Percentiles rank a stretch among this genome's conserved stretches.
Evolutionary conservation across 2,888 invertebrate genomes (phyloP).

Genomic region (Volucella zonaria): DNA sequence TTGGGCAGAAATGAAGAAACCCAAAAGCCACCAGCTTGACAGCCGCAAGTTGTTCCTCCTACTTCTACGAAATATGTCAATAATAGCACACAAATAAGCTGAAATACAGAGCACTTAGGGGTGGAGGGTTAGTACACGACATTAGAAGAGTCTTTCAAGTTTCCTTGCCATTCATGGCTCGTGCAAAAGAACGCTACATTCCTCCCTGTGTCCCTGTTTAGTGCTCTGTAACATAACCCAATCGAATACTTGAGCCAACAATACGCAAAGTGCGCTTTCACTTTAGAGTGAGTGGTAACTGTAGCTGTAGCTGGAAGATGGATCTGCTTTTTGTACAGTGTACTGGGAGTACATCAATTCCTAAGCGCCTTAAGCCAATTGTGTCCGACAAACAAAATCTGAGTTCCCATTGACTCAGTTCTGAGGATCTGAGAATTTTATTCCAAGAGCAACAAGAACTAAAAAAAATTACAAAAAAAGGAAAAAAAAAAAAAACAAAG

Average conservation of each 20-base stretch:
- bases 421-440: slow-evolving; percentile 43
- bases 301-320: background rate
- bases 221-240: slow-evolving; percentile 35
- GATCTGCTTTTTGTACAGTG: background rate
- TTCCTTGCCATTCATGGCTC: slow-evolving; percentile 42
- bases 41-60: slow-evolving; percentile 40
- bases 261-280: slow-evolving; percentile 66
- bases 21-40: slow-evolving; percentile 15
- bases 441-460: slow-evolving; percentile 31
- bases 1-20: background rate
- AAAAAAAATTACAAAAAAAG: slow-evolving; percentile 15
- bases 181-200: slow-evolving; percentile 55
- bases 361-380: slow-evolving; percentile 68
- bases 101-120: slow-evolving; percentile 67
- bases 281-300: slow-evolving; percentile 38
- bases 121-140: background rate
- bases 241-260: slow-evolving; percentile 66
- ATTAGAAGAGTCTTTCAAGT: slow-evolving; percentile 50
- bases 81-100: slow-evolving; percentile 70
- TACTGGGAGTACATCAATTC: slow-evolving; percentile 41
- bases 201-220: slow-evolving; percentile 29
- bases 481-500: slow-evolving; percentile 15
- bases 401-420: slow-evolving; percentile 58
- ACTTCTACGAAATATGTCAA: slow-evolving; percentile 67
- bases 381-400: slow-evolving; percentile 71